Base-by-base conservation (phyloP, 2,113 vertebrate genomes). In the Capreolus pygargus region DNA sequence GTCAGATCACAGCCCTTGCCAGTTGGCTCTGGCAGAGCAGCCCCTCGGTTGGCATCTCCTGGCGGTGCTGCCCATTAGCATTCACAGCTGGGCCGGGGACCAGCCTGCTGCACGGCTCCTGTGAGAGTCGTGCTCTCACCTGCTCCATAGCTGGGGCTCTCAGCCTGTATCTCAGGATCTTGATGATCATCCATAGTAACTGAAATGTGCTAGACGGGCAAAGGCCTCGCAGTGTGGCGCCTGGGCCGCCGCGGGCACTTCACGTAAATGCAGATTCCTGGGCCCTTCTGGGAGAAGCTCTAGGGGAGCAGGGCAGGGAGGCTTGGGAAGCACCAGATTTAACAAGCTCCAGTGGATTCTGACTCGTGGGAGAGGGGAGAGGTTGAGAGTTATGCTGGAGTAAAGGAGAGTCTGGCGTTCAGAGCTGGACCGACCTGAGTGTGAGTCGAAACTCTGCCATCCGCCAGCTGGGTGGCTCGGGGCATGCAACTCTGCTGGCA, bases 171-270 rank as follows among this genome's bases (percentile, higher is more conserved):
- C 67, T 87, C 47, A 1, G 47, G 43, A 61, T 88, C 39, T 58
- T 36, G 8, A 14, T 8, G 54, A 64, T 58, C 1, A 1, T n/a
- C 76, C 30, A 11, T 3, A 17, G 11, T 11, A 25, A 23, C 55
- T 47, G 47, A 92, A 83, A 89, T 33, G 79, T 50, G 7, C 54
- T 15, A 16, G 36, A 8, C 1, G 7, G 64, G 86, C 76, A 7
- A 33, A 55, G 17, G 55, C 84, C 3, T 17, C 15, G 0, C 23
- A 15, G 15, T 12, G 4, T 60, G 27, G 36, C 9, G 30, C 1
- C 0, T 3, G 55, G 21, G 16, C 64, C 47, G 0, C 33, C 28
- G 47, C 54, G 12, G 58, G 21, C 33, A 30, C 82, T 52, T 11
- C 23, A 23, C 23, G 25, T 0, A 55, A 23, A 25, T 52, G 86